Percentiles rank a stretch among this genome's conserved stretches.
These are phyloP conservation scores for Hyperoplus immaculatus DNA, from an alignment of 2,797 vertebrate species.

Conservation along the genomic window DNA sequence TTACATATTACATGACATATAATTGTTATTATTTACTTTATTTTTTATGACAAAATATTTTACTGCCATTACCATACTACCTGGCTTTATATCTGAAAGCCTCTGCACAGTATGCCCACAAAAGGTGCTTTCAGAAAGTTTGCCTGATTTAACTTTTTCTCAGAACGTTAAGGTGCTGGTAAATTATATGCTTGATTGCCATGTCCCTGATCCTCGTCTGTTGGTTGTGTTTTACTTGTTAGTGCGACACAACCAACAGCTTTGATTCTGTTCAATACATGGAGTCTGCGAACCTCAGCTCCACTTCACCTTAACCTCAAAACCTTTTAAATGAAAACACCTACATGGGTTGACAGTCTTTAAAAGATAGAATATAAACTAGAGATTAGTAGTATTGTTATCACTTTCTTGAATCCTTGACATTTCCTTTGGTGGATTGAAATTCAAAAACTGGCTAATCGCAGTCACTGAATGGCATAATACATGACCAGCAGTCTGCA, in stretches of 20 bases:
- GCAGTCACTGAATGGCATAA: neutral
- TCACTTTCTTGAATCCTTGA: neutral
- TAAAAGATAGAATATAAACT: constrained; percentile 4
- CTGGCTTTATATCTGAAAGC: neutral
- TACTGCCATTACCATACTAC: neutral
- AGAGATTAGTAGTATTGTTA: neutral
- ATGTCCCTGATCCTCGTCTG: constrained; percentile 10
- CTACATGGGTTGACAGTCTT: neutral
- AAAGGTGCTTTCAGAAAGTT: constrained; percentile 8
- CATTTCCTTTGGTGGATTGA: neutral
- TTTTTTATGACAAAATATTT: neutral
- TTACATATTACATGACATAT: neutral
- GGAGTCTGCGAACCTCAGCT: neutral
- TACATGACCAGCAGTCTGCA: neutral
- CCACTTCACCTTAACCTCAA: neutral
- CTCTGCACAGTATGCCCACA: neutral
- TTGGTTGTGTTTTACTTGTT: constrained; percentile 18
- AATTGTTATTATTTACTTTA: neutral
- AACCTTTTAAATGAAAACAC: neutral
- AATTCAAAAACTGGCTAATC: neutral
- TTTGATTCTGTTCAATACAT: constrained; percentile 22
- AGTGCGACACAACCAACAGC: neutral
- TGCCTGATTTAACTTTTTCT: constrained; percentile 9
- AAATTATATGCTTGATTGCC: constrained; percentile 24
- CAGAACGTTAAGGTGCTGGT: constrained; percentile 16